Evolutionary conservation across 2,113 vertebrate species (phyloP), one percentile per base, ranked within the genome.

Genomic region (Chloebia gouldiae): DNA sequence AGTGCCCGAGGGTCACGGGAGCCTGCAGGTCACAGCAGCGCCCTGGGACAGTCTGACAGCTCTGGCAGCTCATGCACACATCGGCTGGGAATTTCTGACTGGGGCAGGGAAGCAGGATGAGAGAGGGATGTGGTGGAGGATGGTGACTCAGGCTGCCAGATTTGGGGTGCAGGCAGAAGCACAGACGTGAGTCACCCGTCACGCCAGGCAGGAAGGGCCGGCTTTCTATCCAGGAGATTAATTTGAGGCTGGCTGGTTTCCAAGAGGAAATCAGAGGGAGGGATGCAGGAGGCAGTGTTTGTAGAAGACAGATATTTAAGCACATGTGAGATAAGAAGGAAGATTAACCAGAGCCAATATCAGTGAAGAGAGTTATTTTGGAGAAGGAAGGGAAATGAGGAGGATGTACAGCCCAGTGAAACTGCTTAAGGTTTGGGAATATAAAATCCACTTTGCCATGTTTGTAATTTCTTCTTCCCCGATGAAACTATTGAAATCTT

Each of bases 171-270:
- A 90, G 78, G 71, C 84, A 93, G 70, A 28, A 85, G 85, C 60
- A 44, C 72, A 96, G 85, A 93, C 84, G 15, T 96, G 95, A 96
- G 69, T 96, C 96, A 96, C 93, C 84, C 70, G 27, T 53, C 90
- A 85, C 50, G 8, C 30, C 75, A 35, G 92, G n/a, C 85, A 82
- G 70, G 73, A 79, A 91, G 61, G 96, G 78, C 57, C 73, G 79
- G 44, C 57, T 71, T 23, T 61, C 81, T 17, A 56, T 27, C 78
- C 61, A 85, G 40, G n/a, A 82, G 85, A 94, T 94, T 91, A 81
- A 95, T 93, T 69, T 69, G 85, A 82, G 44, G 7, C 50, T 94
- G 92, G 70, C 69, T 90, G 70, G 31, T 96, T 80, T 91, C 87
- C 95, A 92, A 81, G 72, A 88, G 87, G 90, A 96, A 94, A 69